phyloP scores from a whole-genome alignment of 1,140 invertebrate species.

The Bacillus rossius region DNA sequence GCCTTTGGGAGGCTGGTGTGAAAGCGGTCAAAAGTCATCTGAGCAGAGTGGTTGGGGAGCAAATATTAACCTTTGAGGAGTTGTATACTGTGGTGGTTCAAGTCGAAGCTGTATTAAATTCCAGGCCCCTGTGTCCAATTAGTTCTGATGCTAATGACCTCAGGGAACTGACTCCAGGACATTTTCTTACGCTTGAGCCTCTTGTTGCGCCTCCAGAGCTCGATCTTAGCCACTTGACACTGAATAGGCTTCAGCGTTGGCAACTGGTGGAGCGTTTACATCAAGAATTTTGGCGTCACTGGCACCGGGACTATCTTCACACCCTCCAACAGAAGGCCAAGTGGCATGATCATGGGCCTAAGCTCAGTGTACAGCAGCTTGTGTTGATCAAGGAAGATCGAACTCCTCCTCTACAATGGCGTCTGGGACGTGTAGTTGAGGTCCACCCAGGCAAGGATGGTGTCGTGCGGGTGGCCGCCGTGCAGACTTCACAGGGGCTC shows the following conservation, averaged over 20 bases:
- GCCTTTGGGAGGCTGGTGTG: slow-evolving; percentile 33
- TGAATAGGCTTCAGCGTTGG: not conserved
- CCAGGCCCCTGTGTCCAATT: slow-evolving; percentile 16
- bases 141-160: slow-evolving; percentile 18
- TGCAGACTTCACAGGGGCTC: not conserved
- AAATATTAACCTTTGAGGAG: slow-evolving; percentile 19
- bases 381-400: slow-evolving; percentile 15
- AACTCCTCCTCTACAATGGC: slow-evolving; percentile 16
- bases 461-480: not conserved
- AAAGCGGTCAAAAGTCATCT: slow-evolving; percentile 29
- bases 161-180: slow-evolving; percentile 21
- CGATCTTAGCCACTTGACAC: not conserved
- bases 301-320: not conserved
- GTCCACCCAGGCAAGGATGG: slow-evolving; percentile 15
- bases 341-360: not conserved
- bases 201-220: slow-evolving; percentile 20
- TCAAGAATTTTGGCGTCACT: not conserved
- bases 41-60: slow-evolving; percentile 11
- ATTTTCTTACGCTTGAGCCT: slow-evolving; percentile 28
- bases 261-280: not conserved
- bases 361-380: slow-evolving; percentile 4
- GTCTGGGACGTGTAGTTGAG: slow-evolving; percentile 16
- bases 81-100: slow-evolving; percentile 20
- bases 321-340: not conserved
- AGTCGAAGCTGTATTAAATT: slow-evolving; percentile 25